These are phyloP conservation scores for Otis tarda DNA, from an alignment of 2,113 vertebrate genomes.

Conservation along the genomic window DNA sequence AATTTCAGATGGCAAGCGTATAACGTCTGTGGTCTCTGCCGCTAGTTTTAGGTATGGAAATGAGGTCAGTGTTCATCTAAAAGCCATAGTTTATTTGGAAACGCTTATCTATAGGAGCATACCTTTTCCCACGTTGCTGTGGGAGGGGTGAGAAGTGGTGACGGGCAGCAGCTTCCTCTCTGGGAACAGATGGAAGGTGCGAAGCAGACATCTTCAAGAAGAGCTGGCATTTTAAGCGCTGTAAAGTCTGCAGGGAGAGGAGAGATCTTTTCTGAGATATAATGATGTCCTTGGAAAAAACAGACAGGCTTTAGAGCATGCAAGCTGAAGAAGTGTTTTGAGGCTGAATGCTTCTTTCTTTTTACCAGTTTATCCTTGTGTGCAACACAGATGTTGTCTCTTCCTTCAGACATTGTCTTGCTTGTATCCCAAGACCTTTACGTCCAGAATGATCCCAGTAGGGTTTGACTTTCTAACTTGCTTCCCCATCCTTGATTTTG, in stretches of 20 bases:
- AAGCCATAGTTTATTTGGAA: neutral
- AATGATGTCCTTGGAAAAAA: neutral
- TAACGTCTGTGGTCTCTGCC: neutral
- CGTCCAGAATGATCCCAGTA: neutral
- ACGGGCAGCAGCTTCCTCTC: neutral
- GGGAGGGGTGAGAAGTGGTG: neutral
- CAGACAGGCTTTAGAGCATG: neutral
- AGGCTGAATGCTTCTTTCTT: neutral
- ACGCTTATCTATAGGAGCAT: neutral
- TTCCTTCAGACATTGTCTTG: neutral
- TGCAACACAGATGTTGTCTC: neutral
- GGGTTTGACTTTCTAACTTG: neutral
- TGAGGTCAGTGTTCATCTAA: neutral
- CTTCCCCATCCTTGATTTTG: neutral
- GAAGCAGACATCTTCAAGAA: neutral
- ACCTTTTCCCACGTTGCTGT: neutral
- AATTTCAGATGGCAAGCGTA: neutral
- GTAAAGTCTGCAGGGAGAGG: neutral
- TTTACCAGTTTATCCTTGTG: neutral
- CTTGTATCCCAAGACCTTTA: neutral
- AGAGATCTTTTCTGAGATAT: neutral
- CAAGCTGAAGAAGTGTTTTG: neutral
- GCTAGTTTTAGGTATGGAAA: neutral
- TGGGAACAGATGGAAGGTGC: slow-evolving; percentile 1
- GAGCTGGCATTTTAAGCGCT: slow-evolving; percentile 6